These are phyloP conservation scores for Aphrophora alni DNA, from an alignment of 2,888 invertebrate genomes.

Conservation along the genomic window DNA sequence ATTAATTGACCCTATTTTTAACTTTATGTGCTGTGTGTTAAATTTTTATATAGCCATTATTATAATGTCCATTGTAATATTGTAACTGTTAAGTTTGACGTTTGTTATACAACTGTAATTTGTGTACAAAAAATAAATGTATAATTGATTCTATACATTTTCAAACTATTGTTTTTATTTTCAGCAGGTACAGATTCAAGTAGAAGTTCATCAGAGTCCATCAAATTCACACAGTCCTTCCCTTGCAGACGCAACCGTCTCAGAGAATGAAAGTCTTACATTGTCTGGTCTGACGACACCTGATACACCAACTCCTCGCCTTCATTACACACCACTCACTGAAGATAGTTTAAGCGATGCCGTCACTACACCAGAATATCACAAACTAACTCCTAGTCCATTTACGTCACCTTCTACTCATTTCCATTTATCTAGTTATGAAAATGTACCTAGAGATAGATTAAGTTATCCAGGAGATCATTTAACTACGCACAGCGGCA, in stretches of 20 bases:
- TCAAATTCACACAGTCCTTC: slow-evolving; percentile 47
- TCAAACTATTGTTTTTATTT: slow-evolving; percentile 25
- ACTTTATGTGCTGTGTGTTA: too few relatives aligned
- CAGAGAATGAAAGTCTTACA: slow-evolving; percentile 54
- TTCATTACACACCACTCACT: slow-evolving; percentile 50
- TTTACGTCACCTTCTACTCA: neutral
- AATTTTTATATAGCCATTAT: too few relatives aligned
- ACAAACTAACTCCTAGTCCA: slow-evolving; percentile 27
- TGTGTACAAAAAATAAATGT: too few relatives aligned
- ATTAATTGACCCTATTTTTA: too few relatives aligned
- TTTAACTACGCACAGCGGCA: slow-evolving; percentile 36
- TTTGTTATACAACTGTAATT: too few relatives aligned
- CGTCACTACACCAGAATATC: slow-evolving; percentile 34
- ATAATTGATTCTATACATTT: too few relatives aligned
- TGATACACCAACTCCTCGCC: slow-evolving; percentile 47
- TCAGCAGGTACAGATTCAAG: slow-evolving; percentile 58
- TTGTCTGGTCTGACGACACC: slow-evolving; percentile 51
- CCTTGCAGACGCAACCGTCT: slow-evolving; percentile 52
- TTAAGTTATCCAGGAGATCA: slow-evolving; percentile 49
- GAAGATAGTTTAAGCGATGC: slow-evolving; percentile 46
- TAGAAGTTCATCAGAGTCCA: slow-evolving; percentile 56
- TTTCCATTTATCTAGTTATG: slow-evolving; percentile 29
- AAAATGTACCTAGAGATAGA: slow-evolving; percentile 55
- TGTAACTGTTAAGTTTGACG: too few relatives aligned
- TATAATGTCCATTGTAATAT: too few relatives aligned